Conservation (phyloP, 2,113 vertebrate genomes). For the Columbina picui region DNA sequence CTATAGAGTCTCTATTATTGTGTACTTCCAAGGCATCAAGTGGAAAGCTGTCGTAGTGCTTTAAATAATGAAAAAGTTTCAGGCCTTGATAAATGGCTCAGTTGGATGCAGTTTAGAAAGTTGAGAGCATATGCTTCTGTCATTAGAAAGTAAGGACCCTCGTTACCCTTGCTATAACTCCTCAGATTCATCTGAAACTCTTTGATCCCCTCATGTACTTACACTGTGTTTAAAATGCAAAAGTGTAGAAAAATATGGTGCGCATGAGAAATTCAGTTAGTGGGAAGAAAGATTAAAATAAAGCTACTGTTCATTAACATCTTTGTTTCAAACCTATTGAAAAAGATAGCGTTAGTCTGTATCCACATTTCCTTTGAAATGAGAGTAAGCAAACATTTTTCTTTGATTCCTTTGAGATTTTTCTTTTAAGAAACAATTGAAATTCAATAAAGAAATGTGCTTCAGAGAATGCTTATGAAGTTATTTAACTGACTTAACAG, state of each 20-base stretch:
- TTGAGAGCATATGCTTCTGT: constrained; percentile 68
- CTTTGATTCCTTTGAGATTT: constrained; percentile 68
- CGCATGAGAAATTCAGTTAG: neutral
- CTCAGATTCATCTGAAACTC: constrained; percentile 67
- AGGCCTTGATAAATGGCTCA: constrained; percentile 68
- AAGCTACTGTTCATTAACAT: constrained; percentile 34
- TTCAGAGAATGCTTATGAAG: constrained; percentile 67
- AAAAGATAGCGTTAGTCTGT: neutral
- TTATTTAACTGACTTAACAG: constrained; percentile 69
- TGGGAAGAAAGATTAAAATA: constrained; percentile 52
- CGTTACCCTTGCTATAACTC: constrained; percentile 68
- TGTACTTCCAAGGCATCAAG: constrained; percentile 62
- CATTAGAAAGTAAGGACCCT: constrained; percentile 58
- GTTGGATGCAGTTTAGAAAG: constrained; percentile 66
- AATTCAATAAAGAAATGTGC: constrained; percentile 63
- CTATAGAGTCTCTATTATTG: constrained; percentile 53
- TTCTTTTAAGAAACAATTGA: constrained; percentile 69
- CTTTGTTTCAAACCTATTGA: constrained; percentile 5
- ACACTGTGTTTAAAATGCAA: constrained; percentile 65
- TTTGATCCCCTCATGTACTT: constrained; percentile 54
- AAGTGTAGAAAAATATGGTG: constrained; percentile 49
- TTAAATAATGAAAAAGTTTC: constrained; percentile 74
- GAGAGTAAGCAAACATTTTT: constrained; percentile 37
- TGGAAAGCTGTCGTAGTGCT: constrained; percentile 60
- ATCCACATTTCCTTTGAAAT: constrained; percentile 15